Evolutionary conservation across 2,113 vertebrate genomes (phyloP), one percentile per base, ranked within the genome.

Genomic region (Paralichthys olivaceus): DNA sequence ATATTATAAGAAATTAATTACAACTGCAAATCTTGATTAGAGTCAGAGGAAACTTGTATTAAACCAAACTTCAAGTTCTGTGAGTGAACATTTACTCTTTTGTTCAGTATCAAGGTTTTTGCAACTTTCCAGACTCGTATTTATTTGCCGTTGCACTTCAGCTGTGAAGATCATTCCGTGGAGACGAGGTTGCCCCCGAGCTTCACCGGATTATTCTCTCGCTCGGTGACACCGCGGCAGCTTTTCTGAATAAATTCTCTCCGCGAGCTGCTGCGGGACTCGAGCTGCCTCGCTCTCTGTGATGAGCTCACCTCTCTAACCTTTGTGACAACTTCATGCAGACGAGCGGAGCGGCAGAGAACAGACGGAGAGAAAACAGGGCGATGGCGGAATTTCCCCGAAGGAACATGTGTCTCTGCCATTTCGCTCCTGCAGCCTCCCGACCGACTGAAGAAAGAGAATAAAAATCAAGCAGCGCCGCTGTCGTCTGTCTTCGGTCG

Each of bases 311-410:
- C n/a, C 29, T 73, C 28, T 55, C 28, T 54, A 59, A 55, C 61
- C 59, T 60, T 26, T 19, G 28, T 28, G 70, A 77, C 66, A 72
- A 34, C 69, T 77, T 64, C 15, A 45, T 51, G 7, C 51, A 80
- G 69, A 71, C 45, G 19, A 64, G 64, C 12, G 4, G 54, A 28
- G 37, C 32, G 0, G n/a, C 1, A 19, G 40, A 61, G 65, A 81
- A 62, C 37, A 64, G 55, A 17, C 17, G 45, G 45, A 28, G 14
- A 22, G 22, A 54, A 23, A 19, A 26, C 55, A 19, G 23, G 25
- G 23, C 12, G 7, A 25, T 25, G 54, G 9, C 14, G 4, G 14
- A 1, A 54, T 70, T 58, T 73, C 74, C 51, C 75, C 57, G 1
- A 57, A 75, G 71, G 53, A 58, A n/a, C n/a, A 29, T n/a, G 56